Conservation (phyloP, 1,140 invertebrate species). For the Ceratina australensis region DNA sequence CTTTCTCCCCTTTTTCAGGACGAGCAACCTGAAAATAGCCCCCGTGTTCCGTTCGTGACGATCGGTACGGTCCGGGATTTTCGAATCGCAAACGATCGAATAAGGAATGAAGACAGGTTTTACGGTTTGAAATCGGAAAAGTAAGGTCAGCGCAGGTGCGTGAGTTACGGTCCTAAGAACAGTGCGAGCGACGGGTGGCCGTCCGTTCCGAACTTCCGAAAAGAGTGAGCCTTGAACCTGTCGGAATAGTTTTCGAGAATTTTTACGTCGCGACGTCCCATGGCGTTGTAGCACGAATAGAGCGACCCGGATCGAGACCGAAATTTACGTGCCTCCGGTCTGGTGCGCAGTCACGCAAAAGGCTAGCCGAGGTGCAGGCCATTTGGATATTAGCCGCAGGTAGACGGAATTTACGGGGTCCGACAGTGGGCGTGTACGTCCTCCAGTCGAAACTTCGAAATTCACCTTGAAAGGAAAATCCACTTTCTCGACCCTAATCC, state of each 20-base stretch:
- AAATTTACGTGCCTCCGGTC: not conserved
- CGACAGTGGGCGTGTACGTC: conserved; percentile 10
- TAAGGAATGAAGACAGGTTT: no score
- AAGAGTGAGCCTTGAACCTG: not conserved
- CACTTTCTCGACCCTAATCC: not conserved
- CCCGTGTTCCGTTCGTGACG: conserved; percentile 2
- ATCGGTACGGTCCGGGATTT: not conserved
- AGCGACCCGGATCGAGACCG: not conserved
- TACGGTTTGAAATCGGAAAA: no score
- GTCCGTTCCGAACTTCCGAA: no score
- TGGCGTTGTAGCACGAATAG: not conserved
- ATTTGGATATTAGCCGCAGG: conserved; percentile 17
- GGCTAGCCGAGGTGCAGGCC: not conserved
- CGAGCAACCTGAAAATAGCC: conserved; percentile 33
- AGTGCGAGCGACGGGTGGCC: no score
- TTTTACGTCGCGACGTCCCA: not conserved
- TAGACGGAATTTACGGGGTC: not conserved
- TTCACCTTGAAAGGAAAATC: not conserved
- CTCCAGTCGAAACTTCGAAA: not conserved
- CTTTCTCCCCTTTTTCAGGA: not conserved
- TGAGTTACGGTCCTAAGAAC: no score
- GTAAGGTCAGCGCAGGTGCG: no score
- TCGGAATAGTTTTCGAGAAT: not conserved
- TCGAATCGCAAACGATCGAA: not conserved
- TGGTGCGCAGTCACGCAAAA: conserved; percentile 15